Conservation (phyloP, 1,140 invertebrate species). For the Odontomachus brunneus region DNA sequence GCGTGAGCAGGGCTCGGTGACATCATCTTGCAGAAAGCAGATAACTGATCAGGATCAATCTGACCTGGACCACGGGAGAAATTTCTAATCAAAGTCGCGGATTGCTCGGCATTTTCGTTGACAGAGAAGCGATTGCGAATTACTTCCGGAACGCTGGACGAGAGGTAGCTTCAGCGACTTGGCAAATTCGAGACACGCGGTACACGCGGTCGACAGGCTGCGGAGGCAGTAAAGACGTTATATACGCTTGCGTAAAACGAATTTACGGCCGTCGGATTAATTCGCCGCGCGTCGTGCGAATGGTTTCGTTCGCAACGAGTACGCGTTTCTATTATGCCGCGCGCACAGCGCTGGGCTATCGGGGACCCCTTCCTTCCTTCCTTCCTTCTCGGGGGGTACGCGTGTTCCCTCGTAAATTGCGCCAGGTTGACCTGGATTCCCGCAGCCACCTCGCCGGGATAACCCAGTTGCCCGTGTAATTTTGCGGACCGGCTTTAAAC, state of each 20-base stretch:
- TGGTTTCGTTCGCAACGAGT: background rate
- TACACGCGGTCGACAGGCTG: background rate
- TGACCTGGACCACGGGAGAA: no score
- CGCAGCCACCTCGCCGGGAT: constrained; percentile 13
- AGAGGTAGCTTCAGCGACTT: no score
- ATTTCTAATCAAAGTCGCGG: no score
- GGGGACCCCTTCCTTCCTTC: background rate
- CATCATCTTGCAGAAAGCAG: no score
- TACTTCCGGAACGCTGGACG: background rate
- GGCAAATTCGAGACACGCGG: background rate
- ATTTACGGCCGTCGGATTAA: constrained; percentile 47
- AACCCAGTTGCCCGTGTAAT: constrained; percentile 57
- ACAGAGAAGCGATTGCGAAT: background rate
- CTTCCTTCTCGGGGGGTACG: background rate
- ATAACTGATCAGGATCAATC: no score
- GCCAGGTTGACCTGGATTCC: constrained; percentile 40
- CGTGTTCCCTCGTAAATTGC: constrained; percentile 57
- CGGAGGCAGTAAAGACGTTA: constrained; percentile 2
- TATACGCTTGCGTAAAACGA: constrained; percentile 30
- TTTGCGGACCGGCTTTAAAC: constrained; percentile 31
- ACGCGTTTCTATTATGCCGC: background rate
- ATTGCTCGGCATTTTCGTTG: background rate
- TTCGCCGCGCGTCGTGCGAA: constrained; percentile 20
- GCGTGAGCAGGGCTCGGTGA: no score
- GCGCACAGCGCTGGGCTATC: background rate